Percentiles rank a stretch among this genome's conserved stretches.
Evolutionary conservation across 1,140 invertebrate genomes (phyloP).

Genomic region (Sycophaga agraensis): DNA sequence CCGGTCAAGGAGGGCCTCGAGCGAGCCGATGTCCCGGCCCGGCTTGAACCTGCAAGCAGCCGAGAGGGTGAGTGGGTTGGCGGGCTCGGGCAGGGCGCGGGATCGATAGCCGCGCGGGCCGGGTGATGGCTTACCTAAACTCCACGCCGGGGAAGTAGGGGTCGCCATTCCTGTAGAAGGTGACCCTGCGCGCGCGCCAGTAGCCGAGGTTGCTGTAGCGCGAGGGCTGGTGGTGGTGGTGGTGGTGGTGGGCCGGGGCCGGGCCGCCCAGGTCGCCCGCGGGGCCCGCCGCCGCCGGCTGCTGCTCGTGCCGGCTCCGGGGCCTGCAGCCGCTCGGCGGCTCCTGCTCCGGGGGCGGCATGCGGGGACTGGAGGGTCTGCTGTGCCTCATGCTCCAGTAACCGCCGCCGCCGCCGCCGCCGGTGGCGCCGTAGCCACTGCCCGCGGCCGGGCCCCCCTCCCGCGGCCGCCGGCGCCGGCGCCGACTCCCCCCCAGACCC

Average conservation of each 20-base stretch:
- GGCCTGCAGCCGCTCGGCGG: slow-evolving; percentile 60
- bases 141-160: slow-evolving; percentile 87
- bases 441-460: slow-evolving; percentile 26
- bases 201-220: slow-evolving; percentile 80
- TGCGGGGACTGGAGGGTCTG: slow-evolving; percentile 60
- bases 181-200: slow-evolving; percentile 82
- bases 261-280: slow-evolving; percentile 59
- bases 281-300: slow-evolving; percentile 66
- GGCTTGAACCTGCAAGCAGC: slow-evolving; percentile 68
- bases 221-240: slow-evolving; percentile 56
- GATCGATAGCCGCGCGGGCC: background rate
- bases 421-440: slow-evolving; percentile 36
- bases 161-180: slow-evolving; percentile 93
- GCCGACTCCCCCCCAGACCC: slow-evolving; percentile 34
- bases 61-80: background rate
- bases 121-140: slow-evolving; percentile 62
- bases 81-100: background rate
- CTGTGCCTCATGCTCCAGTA: slow-evolving; percentile 59
- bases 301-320: slow-evolving; percentile 62
- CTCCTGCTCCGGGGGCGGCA: slow-evolving; percentile 59
- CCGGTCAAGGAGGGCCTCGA: slow-evolving; percentile 84
- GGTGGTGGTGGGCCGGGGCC: slow-evolving; percentile 57
- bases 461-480: slow-evolving; percentile 39
- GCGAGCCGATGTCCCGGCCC: slow-evolving; percentile 79
- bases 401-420: slow-evolving; percentile 57